A percentile compares a stretch with the other conserved stretches of the same genome.
Evolutionary conservation across 2,113 vertebrate genomes (phyloP).

Genomic region (Anarhynchus alexandrinus): DNA sequence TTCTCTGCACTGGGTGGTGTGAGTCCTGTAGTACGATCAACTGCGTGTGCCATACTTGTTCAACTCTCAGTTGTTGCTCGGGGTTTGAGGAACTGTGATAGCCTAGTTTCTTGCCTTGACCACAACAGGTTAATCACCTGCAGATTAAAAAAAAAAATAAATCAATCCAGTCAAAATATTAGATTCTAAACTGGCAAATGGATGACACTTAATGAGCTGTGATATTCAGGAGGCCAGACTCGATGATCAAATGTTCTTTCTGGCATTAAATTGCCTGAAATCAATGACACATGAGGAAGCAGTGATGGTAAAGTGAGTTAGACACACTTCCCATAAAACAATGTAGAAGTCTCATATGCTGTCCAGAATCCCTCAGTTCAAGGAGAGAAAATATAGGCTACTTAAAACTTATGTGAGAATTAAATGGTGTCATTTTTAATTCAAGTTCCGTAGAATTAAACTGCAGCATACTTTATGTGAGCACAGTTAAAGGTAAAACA

Average conservation of each 20-base stretch:
- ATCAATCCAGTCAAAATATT: neutral
- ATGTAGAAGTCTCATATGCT: neutral
- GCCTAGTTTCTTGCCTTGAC: neutral
- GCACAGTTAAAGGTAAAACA: neutral
- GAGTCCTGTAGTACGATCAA: neutral
- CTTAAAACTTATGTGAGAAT: neutral
- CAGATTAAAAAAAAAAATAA: neutral
- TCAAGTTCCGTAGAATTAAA: neutral
- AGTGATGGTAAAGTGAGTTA: neutral
- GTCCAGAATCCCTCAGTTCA: neutral
- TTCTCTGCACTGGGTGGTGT: neutral
- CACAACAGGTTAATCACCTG: neutral
- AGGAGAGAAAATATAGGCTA: neutral
- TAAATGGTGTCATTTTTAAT: neutral
- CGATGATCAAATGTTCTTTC: neutral
- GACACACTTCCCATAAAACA: neutral
- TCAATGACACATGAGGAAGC: neutral
- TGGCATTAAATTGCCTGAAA: neutral
- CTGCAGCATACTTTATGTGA: neutral
- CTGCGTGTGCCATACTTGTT: neutral
- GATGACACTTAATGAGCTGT: neutral
- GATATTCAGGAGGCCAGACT: neutral
- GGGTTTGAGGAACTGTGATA: neutral
- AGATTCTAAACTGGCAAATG: neutral
- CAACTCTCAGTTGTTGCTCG: neutral